A percentile compares a stretch with the other conserved stretches of the same genome.
Conservation (phyloP, 2,113 vertebrate species). For the Pluvialis apricaria region DNA sequence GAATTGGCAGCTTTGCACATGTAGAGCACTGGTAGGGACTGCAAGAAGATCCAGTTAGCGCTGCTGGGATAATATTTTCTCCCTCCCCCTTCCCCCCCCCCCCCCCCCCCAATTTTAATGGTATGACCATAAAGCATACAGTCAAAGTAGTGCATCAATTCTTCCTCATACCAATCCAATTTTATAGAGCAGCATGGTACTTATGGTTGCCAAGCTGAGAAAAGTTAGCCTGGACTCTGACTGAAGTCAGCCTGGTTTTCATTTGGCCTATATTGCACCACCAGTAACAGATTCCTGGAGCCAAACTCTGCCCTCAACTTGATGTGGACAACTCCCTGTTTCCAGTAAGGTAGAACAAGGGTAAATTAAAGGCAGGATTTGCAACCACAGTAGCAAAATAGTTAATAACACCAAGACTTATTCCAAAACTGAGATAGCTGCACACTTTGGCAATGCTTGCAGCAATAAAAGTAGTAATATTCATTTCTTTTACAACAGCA, state of each 20-base stretch:
- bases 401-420: not conserved
- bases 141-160: not conserved
- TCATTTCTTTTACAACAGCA: not conserved
- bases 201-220: not conserved
- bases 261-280: not conserved
- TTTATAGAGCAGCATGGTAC: not conserved
- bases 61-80: not conserved
- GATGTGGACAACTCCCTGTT: not conserved
- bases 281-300: not conserved
- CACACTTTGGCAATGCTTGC: not conserved
- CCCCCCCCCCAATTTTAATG: not conserved
- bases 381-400: not conserved
- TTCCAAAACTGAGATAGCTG: not conserved
- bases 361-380: not conserved
- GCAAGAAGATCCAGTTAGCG: not conserved
- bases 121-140: not conserved
- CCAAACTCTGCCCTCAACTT: not conserved
- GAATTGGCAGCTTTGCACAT: not conserved
- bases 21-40: not conserved
- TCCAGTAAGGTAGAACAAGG: not conserved
- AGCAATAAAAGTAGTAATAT: not conserved
- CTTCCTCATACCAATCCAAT: not conserved
- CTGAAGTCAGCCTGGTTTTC: not conserved
- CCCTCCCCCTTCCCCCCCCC: too few species aligned
- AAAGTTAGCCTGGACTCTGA: not conserved